These are phyloP conservation scores for Uloborus plumipes DNA, from an alignment of 2,888 invertebrate species.

Conservation along the genomic window DNA sequence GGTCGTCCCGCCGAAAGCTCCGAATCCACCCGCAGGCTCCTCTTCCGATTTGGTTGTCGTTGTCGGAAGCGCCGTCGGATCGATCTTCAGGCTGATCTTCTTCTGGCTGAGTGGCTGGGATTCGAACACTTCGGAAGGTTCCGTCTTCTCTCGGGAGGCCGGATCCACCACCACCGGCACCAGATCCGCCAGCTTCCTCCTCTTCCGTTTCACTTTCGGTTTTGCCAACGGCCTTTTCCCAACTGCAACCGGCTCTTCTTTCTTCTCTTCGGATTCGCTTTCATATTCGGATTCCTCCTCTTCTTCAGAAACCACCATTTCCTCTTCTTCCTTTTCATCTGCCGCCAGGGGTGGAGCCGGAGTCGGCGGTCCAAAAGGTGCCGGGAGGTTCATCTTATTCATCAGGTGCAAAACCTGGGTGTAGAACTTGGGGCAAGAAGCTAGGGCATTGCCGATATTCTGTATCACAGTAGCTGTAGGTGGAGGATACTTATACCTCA, in stretches of 20 bases:
- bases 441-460: constrained; percentile 83
- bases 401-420: constrained; percentile 84
- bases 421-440: constrained; percentile 85
- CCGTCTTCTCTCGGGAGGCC: constrained; percentile 68
- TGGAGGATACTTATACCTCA: constrained; percentile 83
- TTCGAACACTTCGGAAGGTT: constrained; percentile 76
- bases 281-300: constrained; percentile 78
- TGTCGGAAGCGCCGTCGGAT: neutral
- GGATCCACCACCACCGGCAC: constrained; percentile 66
- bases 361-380: constrained; percentile 78
- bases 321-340: constrained; percentile 32
- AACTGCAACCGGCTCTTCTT: constrained; percentile 71
- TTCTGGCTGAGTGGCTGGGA: constrained; percentile 43
- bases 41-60: neutral
- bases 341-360: constrained; percentile 57
- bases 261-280: constrained; percentile 74
- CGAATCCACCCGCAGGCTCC: constrained; percentile 57
- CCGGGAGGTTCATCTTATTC: constrained; percentile 93
- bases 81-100: constrained; percentile 50
- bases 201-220: constrained; percentile 73
- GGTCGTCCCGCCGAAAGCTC: constrained; percentile 64
- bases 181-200: constrained; percentile 71
- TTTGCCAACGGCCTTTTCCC: constrained; percentile 73
- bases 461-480: constrained; percentile 80
- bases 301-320: constrained; percentile 66